These are phyloP conservation scores for Lota lota DNA, from an alignment of 2,113 vertebrate species.

Conservation along the genomic window DNA sequence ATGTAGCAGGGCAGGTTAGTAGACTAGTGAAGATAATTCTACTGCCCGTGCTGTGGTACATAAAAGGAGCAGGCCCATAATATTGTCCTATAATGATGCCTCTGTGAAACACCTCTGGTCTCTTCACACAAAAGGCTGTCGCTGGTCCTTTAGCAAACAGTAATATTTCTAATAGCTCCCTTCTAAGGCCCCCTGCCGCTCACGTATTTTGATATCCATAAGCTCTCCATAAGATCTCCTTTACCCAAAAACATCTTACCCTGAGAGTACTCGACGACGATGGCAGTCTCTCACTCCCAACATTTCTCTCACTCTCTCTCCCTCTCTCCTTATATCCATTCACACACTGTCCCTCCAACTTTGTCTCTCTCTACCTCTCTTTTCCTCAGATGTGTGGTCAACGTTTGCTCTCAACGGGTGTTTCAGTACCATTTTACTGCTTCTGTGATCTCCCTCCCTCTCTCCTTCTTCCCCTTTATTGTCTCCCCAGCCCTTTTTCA, in stretches of 20 bases:
- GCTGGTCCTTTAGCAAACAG: too few species aligned
- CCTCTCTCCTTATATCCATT: too few species aligned
- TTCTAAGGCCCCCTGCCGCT: not conserved
- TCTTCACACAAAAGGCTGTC: too few species aligned
- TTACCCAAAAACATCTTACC: not conserved
- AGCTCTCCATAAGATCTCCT: conserved; percentile 24
- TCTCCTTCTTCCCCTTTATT: not conserved
- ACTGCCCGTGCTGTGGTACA: not conserved
- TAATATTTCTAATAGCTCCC: too few species aligned
- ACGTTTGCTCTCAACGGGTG: conserved; percentile 8
- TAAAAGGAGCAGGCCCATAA: too few species aligned
- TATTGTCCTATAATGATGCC: too few species aligned
- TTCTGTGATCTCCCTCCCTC: not conserved
- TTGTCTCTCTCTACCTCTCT: not conserved
- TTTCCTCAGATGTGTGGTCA: conserved; percentile 4
- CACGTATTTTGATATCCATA: conserved; percentile 33
- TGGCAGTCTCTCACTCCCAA: not conserved
- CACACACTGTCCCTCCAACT: not conserved
- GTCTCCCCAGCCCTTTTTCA: conserved; percentile 1
- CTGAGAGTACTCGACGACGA: not conserved
- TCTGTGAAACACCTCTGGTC: too few species aligned
- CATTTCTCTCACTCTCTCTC: too few species aligned
- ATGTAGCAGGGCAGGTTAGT: too few species aligned
- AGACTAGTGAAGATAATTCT: not conserved
- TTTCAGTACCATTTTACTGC: not conserved